These are phyloP conservation scores for Eurypyga helias DNA, from an alignment of 2,113 vertebrate species.

Conservation along the genomic window DNA sequence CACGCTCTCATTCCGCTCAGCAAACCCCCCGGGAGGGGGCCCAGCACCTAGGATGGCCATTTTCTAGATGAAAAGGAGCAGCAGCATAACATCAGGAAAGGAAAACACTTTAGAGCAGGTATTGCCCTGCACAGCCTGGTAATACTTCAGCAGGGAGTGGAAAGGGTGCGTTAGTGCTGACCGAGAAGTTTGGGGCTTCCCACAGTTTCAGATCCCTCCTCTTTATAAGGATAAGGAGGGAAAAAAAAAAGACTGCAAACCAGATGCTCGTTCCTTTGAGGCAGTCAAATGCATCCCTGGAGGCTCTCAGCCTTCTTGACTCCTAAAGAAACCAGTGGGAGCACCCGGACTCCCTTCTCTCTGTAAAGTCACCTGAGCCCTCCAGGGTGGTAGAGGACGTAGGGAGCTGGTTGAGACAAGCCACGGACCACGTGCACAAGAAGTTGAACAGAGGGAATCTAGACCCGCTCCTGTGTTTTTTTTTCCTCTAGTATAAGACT, in stretches of 20 bases:
- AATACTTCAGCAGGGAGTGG: slow-evolving; percentile 50
- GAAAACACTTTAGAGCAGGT: not conserved
- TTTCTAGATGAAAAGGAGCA: slow-evolving; percentile 7
- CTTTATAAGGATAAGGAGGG: not conserved
- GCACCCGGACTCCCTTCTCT: not conserved
- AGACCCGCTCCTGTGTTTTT: not conserved
- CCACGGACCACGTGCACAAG: not conserved
- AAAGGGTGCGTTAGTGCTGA: not conserved
- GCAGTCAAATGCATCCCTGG: not conserved
- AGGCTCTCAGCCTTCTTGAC: not conserved
- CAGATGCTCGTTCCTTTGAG: not conserved
- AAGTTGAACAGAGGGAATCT: not conserved
- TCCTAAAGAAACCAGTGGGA: not conserved
- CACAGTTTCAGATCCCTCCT: not conserved
- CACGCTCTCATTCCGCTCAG: not conserved
- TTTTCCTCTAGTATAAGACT: not conserved
- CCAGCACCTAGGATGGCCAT: not conserved
- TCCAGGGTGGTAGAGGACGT: not conserved
- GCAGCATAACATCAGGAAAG: not conserved
- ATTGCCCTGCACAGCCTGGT: not conserved
- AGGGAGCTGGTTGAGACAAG: not conserved
- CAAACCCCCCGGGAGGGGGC: not conserved
- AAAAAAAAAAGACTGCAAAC: not conserved
- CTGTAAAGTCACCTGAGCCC: not conserved
- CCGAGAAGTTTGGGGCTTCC: not conserved